phyloP scores from a whole-genome alignment of 1,140 invertebrate genomes.

The Tetragonula clypearis region DNA sequence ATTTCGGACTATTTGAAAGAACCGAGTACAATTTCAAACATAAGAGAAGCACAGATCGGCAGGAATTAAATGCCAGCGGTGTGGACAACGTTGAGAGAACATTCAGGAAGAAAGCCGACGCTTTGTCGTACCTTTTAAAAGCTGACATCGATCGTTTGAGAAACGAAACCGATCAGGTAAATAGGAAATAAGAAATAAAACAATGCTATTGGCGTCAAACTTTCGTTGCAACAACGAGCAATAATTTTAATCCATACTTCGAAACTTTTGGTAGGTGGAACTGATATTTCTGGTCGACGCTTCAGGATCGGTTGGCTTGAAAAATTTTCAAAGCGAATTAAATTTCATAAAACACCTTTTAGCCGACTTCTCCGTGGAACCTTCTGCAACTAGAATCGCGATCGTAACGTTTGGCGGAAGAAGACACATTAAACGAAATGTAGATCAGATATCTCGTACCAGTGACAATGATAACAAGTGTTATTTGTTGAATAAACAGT shows the following conservation, averaged over 20 bases:
- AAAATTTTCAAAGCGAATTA: conserved; percentile 87
- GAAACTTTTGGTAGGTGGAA: conserved; percentile 80
- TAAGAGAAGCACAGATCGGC: conserved; percentile 32
- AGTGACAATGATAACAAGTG: conserved; percentile 84
- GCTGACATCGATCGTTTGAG: conserved; percentile 66
- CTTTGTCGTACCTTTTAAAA: conserved; percentile 61
- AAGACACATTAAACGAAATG: conserved; percentile 77
- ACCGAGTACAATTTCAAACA: conserved; percentile 29
- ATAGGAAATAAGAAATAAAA: not conserved
- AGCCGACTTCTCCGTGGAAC: conserved; percentile 87
- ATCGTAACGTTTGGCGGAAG: conserved; percentile 87
- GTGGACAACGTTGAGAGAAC: conserved; percentile 39
- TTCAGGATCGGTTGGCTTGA: conserved; percentile 85
- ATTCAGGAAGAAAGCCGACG: conserved; percentile 60
- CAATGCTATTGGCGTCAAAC: not conserved
- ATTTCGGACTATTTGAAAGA: not conserved
- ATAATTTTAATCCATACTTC: not conserved
- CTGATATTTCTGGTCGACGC: conserved; percentile 88
- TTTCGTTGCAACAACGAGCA: not conserved
- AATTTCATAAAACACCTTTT: conserved; percentile 88
- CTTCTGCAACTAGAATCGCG: conserved; percentile 85
- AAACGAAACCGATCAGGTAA: conserved; percentile 63
- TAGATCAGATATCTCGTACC: conserved; percentile 84
- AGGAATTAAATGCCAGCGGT: conserved; percentile 24
- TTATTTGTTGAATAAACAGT: conserved; percentile 84